phyloP scores from a whole-genome alignment of 2,797 vertebrate genomes.

The Knipowitschia caucasica region DNA sequence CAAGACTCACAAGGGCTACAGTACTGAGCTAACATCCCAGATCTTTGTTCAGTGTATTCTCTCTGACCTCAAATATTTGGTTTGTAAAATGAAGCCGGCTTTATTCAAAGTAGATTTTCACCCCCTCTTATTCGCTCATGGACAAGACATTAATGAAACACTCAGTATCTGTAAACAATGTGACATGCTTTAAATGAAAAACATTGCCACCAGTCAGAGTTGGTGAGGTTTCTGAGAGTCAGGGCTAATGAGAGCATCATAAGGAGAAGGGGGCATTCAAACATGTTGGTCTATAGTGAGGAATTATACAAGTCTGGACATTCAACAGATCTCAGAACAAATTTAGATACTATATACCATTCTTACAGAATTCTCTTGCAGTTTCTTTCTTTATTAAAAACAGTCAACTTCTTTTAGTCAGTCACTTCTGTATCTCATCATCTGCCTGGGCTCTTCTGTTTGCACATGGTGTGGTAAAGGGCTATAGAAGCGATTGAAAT shows the following conservation, averaged over 20 bases:
- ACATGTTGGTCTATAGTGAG: conserved; percentile 36
- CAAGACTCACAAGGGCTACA: conserved; percentile 56
- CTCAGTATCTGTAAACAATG: conserved; percentile 66
- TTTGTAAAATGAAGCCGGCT: conserved; percentile 67
- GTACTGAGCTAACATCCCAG: conserved; percentile 38
- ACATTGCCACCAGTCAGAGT: conserved; percentile 66
- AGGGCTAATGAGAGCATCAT: conserved; percentile 71
- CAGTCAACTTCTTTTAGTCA: conserved; percentile 53
- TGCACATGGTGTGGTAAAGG: conserved; percentile 39
- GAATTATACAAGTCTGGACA: conserved; percentile 29
- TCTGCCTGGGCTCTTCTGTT: conserved; percentile 50
- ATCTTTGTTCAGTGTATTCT: conserved; percentile 59
- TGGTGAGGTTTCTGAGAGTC: conserved; percentile 65
- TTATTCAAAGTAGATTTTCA: conserved; percentile 68
- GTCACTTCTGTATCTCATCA: conserved; percentile 46
- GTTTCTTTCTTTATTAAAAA: no score
- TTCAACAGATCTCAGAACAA: conserved; percentile 48
- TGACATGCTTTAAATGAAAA: conserved; percentile 58
- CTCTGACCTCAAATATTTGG: conserved; percentile 72
- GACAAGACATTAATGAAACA: conserved; percentile 67
- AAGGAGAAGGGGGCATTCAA: conserved; percentile 61
- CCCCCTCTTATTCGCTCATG: conserved; percentile 54
- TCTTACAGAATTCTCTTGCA: no score
- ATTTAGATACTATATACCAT: conserved; percentile 69
- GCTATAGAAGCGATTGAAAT: conserved; percentile 45